phyloP scores from a whole-genome alignment of 2,113 vertebrate species.

The Caracal caracal region DNA sequence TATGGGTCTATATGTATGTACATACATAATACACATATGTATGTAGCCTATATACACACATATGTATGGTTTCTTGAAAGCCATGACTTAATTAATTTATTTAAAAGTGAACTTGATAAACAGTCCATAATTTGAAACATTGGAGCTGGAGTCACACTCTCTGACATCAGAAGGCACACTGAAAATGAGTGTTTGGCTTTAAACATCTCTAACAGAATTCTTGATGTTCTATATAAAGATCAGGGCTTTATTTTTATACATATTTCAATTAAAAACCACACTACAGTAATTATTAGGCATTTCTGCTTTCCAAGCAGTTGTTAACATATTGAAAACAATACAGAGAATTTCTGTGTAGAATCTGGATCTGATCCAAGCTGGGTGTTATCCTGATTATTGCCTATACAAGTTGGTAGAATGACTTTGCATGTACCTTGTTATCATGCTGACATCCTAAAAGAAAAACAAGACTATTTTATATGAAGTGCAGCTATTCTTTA shows the following conservation, averaged over 20 bases:
- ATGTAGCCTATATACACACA: background rate
- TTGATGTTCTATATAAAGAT: constrained; percentile 89
- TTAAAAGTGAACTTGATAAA: constrained; percentile 95
- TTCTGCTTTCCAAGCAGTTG: constrained; percentile 68
- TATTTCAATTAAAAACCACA: constrained; percentile 48
- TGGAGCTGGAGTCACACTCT: constrained; percentile 94
- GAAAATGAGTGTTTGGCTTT: constrained; percentile 96
- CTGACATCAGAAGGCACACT: constrained; percentile 95
- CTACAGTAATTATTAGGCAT: constrained; percentile 49
- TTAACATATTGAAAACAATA: constrained; percentile 61
- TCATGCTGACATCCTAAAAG: constrained; percentile 42
- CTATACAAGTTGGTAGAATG: constrained; percentile 79
- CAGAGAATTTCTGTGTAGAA: constrained; percentile 23
- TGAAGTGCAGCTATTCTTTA: background rate
- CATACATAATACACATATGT: background rate
- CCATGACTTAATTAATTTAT: constrained; percentile 94
- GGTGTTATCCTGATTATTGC: background rate
- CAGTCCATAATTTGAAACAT: constrained; percentile 98
- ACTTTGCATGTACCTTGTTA: constrained; percentile 89
- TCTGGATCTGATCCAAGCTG: background rate
- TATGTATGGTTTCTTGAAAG: constrained; percentile 63
- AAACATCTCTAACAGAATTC: constrained; percentile 91
- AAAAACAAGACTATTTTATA: background rate
- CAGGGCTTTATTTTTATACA: constrained; percentile 69
- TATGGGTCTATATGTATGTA: background rate